phyloP scores from a whole-genome alignment of 2,888 invertebrate genomes.

The Silvanus unidentatus region DNA sequence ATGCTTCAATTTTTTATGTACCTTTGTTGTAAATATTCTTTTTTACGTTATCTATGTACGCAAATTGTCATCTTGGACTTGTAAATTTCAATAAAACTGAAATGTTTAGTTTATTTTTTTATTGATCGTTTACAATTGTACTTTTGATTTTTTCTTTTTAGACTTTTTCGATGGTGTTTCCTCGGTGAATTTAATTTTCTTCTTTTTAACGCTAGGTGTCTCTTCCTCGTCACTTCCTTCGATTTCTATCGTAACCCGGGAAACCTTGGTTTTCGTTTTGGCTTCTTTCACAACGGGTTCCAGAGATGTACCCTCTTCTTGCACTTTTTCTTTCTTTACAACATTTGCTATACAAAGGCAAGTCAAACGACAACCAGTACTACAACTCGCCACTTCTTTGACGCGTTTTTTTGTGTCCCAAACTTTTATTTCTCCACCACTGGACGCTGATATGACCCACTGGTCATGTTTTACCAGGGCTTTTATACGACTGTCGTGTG shows the following conservation, averaged over 20 bases:
- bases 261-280: conserved; percentile 7
- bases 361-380: conserved; percentile 67
- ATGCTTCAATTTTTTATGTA: no score
- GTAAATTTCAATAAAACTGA: no score
- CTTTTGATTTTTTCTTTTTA: no score
- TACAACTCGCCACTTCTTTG: conserved; percentile 53
- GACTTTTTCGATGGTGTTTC: no score
- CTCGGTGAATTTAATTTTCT: no score
- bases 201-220: conserved; percentile 14
- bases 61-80: no score
- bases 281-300: conserved; percentile 27
- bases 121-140: no score
- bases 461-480: conserved; percentile 54
- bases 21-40: no score
- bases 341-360: conserved; percentile 53
- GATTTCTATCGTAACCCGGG: conserved; percentile 25
- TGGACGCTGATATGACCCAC: conserved; percentile 65
- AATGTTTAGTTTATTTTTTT: no score
- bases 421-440: conserved; percentile 72
- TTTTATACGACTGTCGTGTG: conserved; percentile 65
- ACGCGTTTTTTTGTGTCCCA: conserved; percentile 52
- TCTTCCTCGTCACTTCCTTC: conserved; percentile 35
- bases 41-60: no score
- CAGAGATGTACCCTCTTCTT: conserved; percentile 13
- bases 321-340: conserved; percentile 1